Base-by-base conservation (phyloP, 1,140 invertebrate genomes). In the Ips nitidus region DNA sequence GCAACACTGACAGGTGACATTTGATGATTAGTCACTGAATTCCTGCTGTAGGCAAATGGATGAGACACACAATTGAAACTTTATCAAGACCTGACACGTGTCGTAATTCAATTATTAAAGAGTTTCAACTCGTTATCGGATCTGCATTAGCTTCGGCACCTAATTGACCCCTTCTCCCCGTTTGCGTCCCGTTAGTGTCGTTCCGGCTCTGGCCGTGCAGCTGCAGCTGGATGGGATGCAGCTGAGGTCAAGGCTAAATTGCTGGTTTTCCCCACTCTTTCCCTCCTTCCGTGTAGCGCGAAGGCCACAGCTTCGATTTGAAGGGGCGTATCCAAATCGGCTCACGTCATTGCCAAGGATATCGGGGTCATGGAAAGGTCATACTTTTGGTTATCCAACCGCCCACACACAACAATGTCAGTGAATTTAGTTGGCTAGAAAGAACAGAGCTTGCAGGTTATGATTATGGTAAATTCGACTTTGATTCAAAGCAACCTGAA, bases 171-270 rank as follows among this genome's bases (percentile, higher is more conserved):
- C 52, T 36, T 37, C n/a, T 0, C 52, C 52, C 37, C 4, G 1
- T 37, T 37, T 2, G 8, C n/a, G 39, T 41, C 57, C 8, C 57
- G 6, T 38, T 42, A 5, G 42, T 59, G 8, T 59, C 38, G 7
- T 42, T 61, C 45, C 57, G 40, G 41, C 38, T 58, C 45, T 41
- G 42, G 59, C 50, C 47, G 59, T 69, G 68, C 68, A 64, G 61
- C 68, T 70, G 68, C 68, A 70, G 68, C 68, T 57, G 38, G 60
- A 65, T 70, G 39, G 55, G 38, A 56, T 64, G 68, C 68, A 70
- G 68, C 68, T 70, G 56, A 52, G 68, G 68, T 70, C 68, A 70
- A 64, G 68, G 68, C 40, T 61, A 39, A 36, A 38, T 40, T 5
- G 41, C 60, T 45, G n/a, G 3, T 50, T 4, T 36, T 22, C 38